Conservation (phyloP, 2,888 invertebrate species). For the Nesidiocoris tenuis region DNA sequence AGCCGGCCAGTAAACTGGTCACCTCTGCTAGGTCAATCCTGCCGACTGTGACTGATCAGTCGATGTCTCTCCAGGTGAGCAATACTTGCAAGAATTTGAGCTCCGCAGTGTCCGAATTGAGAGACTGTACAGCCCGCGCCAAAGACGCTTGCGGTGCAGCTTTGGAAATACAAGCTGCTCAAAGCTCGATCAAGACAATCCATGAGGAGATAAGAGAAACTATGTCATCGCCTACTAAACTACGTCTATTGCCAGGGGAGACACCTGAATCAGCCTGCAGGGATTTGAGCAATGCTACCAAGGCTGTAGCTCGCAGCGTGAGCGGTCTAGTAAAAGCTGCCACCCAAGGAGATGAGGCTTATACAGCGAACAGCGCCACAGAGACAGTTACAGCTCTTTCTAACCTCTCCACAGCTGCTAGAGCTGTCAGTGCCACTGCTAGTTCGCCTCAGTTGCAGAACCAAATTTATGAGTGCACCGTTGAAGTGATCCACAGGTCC, state of each 20-base stretch:
- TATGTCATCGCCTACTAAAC: constrained; percentile 70
- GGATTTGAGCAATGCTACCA: constrained; percentile 64
- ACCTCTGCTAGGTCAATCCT: constrained; percentile 76
- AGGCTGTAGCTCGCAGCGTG: constrained; percentile 78
- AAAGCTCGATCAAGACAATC: constrained; percentile 76
- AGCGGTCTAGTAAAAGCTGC: constrained; percentile 85
- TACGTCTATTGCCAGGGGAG: constrained; percentile 83
- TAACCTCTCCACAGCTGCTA: constrained; percentile 70
- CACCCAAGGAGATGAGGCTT: constrained; percentile 75
- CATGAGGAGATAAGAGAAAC: constrained; percentile 81
- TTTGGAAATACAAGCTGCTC: constrained; percentile 77
- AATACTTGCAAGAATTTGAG: constrained; percentile 69
- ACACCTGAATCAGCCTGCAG: constrained; percentile 64
- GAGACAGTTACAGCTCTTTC: constrained; percentile 76
- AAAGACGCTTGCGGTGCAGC: constrained; percentile 78
- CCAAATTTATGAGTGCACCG: constrained; percentile 58
- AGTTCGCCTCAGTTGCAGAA: constrained; percentile 37
- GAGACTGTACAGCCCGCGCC: constrained; percentile 60
- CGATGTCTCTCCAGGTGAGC: constrained; percentile 72
- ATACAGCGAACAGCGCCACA: constrained; percentile 76
- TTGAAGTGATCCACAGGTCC: constrained; percentile 77
- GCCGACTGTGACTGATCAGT: constrained; percentile 77
- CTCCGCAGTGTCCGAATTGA: constrained; percentile 66
- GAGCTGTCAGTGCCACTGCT: constrained; percentile 71
- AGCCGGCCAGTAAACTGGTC: constrained; percentile 70